A percentile compares a stretch with the other conserved stretches of the same genome.
Conservation (phyloP, 2,888 invertebrate species). For the Zaprionus lineosus region DNA sequence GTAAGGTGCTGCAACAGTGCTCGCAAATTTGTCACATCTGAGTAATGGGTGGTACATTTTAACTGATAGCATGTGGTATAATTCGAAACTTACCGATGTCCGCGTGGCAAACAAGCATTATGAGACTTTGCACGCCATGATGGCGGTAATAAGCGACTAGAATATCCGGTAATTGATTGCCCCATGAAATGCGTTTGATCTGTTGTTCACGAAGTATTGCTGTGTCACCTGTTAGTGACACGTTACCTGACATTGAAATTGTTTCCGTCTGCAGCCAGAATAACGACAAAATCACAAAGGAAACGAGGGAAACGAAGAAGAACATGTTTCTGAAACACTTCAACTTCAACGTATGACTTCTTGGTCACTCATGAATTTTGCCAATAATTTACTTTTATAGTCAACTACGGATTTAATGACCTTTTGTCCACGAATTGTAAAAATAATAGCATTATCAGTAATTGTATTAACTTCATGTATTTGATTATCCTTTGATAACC, state of each 20-base stretch:
- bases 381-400: too few relatives aligned
- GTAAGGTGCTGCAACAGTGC: slow-evolving; percentile 53
- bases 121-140: slow-evolving; percentile 76
- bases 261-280: slow-evolving; percentile 28
- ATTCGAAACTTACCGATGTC: slow-evolving; percentile 65
- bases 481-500: too few relatives aligned
- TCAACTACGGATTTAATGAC: too few relatives aligned
- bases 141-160: slow-evolving; percentile 77
- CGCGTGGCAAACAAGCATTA: slow-evolving; percentile 74
- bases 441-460: too few relatives aligned
- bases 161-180: slow-evolving; percentile 77
- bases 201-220: slow-evolving; percentile 36
- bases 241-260: slow-evolving; percentile 51
- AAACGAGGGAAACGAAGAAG: slow-evolving; percentile 64
- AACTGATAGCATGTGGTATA: slow-evolving; percentile 15
- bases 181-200: slow-evolving; percentile 49
- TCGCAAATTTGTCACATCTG: slow-evolving; percentile 28
- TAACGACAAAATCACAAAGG: slow-evolving; percentile 25
- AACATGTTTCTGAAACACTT: slow-evolving; percentile 46
- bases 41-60: slow-evolving; percentile 20
- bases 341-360: too few relatives aligned
- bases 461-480: too few relatives aligned
- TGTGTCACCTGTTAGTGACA: slow-evolving; percentile 59
- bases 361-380: too few relatives aligned
- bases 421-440: too few relatives aligned